Evolutionary conservation across 1,140 invertebrate genomes (phyloP).

Genomic region (Macrobrachium nipponense): DNA sequence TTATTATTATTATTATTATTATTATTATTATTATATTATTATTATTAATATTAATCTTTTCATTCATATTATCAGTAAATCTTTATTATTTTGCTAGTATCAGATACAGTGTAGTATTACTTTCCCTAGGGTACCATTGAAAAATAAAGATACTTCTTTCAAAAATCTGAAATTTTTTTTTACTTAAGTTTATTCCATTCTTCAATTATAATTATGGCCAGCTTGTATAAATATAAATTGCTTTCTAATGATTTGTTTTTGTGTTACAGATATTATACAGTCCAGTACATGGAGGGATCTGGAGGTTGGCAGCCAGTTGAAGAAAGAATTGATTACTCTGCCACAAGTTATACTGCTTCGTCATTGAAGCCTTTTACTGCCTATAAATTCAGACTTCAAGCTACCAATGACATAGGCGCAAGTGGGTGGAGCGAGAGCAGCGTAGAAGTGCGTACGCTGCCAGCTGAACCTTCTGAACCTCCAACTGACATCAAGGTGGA

Average conservation of each 20-base stretch:
- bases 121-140: too few species aligned
- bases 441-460: constrained; percentile 86
- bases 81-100: too few species aligned
- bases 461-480: constrained; percentile 84
- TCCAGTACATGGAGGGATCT: constrained; percentile 85
- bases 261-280: constrained; percentile 84
- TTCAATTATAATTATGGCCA: background rate
- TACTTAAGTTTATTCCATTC: background rate
- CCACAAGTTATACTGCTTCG: constrained; percentile 85
- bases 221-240: background rate
- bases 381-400: constrained; percentile 94
- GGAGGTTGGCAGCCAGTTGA: constrained; percentile 84
- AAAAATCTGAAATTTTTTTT: background rate
- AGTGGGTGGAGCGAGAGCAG: constrained; percentile 93
- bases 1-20: too few species aligned
- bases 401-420: constrained; percentile 95
- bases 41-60: too few species aligned
- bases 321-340: constrained; percentile 84
- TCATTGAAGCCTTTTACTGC: constrained; percentile 88
- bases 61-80: too few species aligned
- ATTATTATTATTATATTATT: too few species aligned
- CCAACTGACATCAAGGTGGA: constrained; percentile 85
- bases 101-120: too few species aligned
- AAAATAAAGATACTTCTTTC: too few species aligned
- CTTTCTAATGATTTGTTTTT: constrained; percentile 43